phyloP scores from a whole-genome alignment of 2,888 invertebrate species.

The Apotomis betuletana region DNA sequence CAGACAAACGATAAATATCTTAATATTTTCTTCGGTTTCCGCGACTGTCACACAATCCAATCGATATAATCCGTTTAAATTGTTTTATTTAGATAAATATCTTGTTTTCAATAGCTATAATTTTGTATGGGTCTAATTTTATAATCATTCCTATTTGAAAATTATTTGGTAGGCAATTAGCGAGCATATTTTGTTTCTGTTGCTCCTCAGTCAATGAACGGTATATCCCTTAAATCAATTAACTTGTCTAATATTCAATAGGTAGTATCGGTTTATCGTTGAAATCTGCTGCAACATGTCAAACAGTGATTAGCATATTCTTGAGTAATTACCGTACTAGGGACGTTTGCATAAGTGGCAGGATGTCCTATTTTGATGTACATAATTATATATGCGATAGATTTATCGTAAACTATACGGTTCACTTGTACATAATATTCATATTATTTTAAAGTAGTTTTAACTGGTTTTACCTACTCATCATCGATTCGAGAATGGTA shows the following conservation, averaged over 20 bases:
- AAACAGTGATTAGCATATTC: conserved; percentile 39
- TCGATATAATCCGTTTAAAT: too few relatives aligned
- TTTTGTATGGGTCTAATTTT: conserved; percentile 6
- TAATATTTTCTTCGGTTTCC: too few relatives aligned
- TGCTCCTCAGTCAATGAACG: conserved; percentile 10
- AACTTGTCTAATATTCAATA: conserved; percentile 21
- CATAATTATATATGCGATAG: background rate
- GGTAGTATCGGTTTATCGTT: conserved; percentile 16
- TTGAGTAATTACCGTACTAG: conserved; percentile 28
- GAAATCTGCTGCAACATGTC: conserved; percentile 37
- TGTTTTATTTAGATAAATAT: too few relatives aligned
- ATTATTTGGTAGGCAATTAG: conserved; percentile 3
- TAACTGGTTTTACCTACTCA: too few relatives aligned
- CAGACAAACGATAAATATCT: background rate
- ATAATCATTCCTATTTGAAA: background rate
- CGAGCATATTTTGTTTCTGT: background rate
- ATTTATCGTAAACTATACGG: too few relatives aligned
- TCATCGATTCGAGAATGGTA: too few relatives aligned
- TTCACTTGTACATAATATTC: background rate
- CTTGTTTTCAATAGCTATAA: background rate
- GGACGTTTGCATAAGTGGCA: conserved; percentile 21
- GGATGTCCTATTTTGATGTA: conserved; percentile 14
- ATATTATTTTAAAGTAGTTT: too few relatives aligned
- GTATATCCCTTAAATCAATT: conserved; percentile 18
- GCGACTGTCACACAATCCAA: too few relatives aligned